Conservation (phyloP, 2,888 invertebrate species). For the Dendrolimus pini region DNA sequence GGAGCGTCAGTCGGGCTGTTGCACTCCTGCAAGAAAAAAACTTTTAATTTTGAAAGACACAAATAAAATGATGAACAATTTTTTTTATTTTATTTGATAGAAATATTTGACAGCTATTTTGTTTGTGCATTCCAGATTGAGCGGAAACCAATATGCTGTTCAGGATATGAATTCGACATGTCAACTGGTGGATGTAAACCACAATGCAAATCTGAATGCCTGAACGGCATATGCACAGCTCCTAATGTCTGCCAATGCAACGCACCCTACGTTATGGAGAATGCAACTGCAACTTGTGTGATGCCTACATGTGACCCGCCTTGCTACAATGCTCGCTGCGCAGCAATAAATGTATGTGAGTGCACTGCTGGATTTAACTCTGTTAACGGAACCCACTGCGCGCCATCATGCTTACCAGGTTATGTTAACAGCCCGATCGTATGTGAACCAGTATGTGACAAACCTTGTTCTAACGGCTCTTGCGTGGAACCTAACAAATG, state of each 20-base stretch:
- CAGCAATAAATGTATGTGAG: slow-evolving; percentile 38
- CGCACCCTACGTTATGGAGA: slow-evolving; percentile 20
- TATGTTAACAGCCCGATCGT: slow-evolving; percentile 6
- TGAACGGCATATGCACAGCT: slow-evolving; percentile 33
- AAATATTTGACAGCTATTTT: background rate
- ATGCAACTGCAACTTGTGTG: slow-evolving; percentile 18
- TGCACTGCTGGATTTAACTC: slow-evolving; percentile 32
- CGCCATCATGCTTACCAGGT: slow-evolving; percentile 15
- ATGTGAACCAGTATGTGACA: slow-evolving; percentile 19
- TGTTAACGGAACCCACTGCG: slow-evolving; percentile 14
- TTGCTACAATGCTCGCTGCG: slow-evolving; percentile 40
- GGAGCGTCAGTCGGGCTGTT: background rate
- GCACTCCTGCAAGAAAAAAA: background rate
- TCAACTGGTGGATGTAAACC: slow-evolving; percentile 18
- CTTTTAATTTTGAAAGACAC: no score
- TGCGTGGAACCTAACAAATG: slow-evolving; percentile 24
- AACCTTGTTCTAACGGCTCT: slow-evolving; percentile 34
- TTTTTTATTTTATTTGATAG: background rate
- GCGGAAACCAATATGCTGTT: slow-evolving; percentile 13
- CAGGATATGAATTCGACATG: slow-evolving; percentile 11
- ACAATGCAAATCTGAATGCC: slow-evolving; percentile 32
- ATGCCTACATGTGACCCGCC: slow-evolving; percentile 47
- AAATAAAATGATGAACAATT: background rate
- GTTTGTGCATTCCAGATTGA: background rate
- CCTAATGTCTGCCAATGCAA: slow-evolving; percentile 39